Percentiles rank a stretch among this genome's conserved stretches.
Conservation (phyloP, 2,797 vertebrate species). For the Enteromius argenteus region DNA sequence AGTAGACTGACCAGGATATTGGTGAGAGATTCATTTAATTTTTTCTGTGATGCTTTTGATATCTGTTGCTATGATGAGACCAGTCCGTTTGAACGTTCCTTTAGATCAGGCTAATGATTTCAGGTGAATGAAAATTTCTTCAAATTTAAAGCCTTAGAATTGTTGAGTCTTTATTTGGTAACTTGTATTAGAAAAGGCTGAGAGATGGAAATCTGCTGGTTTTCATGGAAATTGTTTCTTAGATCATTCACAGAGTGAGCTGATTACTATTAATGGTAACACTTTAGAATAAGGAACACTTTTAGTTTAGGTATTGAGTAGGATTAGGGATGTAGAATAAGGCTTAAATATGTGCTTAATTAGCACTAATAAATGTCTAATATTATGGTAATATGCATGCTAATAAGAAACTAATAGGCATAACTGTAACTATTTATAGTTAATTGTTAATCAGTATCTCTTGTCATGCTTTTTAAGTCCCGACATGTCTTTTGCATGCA, state of each 20-base stretch:
- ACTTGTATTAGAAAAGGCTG: not conserved
- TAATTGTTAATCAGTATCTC: not conserved
- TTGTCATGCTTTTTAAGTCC: not conserved
- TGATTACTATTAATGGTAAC: not conserved
- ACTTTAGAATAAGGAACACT: too few relatives aligned
- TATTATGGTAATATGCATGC: too few relatives aligned
- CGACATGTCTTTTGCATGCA: not conserved
- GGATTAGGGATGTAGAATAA: too few relatives aligned
- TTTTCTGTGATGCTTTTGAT: not conserved
- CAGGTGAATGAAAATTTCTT: too few relatives aligned
- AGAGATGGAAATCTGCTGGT: not conserved
- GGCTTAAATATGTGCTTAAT: too few relatives aligned
- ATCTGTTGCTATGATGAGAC: not conserved
- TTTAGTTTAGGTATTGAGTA: too few relatives aligned
- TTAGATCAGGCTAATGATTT: not conserved
- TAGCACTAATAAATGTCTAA: too few relatives aligned
- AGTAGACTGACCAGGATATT: not conserved
- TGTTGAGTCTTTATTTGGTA: not conserved
- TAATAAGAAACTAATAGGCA: too few relatives aligned
- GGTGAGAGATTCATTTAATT: not conserved
- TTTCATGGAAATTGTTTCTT: not conserved
- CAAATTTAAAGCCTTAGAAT: not conserved
- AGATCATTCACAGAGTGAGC: not conserved
- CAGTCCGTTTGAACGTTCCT: not conserved
- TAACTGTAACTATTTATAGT: not conserved